phyloP scores from a whole-genome alignment of 2,113 vertebrate species.

The Oryzias woworae region DNA sequence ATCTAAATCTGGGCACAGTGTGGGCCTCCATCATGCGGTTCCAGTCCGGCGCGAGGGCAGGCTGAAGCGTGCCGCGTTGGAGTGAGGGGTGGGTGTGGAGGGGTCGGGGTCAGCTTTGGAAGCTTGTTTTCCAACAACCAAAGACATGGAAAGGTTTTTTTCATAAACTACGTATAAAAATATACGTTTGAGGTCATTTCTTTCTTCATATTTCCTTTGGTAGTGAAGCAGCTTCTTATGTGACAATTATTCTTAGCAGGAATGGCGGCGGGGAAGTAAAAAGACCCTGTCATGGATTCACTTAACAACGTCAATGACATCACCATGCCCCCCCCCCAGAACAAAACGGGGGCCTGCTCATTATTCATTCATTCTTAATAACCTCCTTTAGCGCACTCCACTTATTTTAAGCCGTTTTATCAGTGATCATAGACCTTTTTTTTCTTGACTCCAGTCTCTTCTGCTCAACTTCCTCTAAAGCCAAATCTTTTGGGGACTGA shows the following conservation, averaged over 20 bases:
- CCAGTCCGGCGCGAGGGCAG: slow-evolving; percentile 18
- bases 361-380: slow-evolving; percentile 51
- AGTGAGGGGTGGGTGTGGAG: slow-evolving; percentile 7
- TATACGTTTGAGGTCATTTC: too few species aligned
- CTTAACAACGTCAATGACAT: slow-evolving; percentile 46
- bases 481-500: too few species aligned
- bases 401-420: too few species aligned
- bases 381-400: background rate
- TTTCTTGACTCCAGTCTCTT: too few species aligned
- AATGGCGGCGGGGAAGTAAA: slow-evolving; percentile 28
- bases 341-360: slow-evolving; percentile 33
- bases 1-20: slow-evolving; percentile 35
- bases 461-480: too few species aligned
- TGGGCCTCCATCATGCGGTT: slow-evolving; percentile 42
- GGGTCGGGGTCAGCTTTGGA: slow-evolving; percentile 15
- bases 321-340: slow-evolving; percentile 6
- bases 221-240: too few species aligned
- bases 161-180: too few species aligned
- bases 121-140: too few species aligned
- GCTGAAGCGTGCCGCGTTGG: slow-evolving; percentile 4
- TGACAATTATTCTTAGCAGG: background rate
- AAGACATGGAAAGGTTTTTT: too few species aligned
- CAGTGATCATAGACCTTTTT: too few species aligned
- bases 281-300: slow-evolving; percentile 39
- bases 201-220: too few species aligned